A percentile compares a stretch with the other conserved stretches of the same genome.
Conservation (phyloP, 2,113 vertebrate genomes). For the Odocoileus hemionus region DNA sequence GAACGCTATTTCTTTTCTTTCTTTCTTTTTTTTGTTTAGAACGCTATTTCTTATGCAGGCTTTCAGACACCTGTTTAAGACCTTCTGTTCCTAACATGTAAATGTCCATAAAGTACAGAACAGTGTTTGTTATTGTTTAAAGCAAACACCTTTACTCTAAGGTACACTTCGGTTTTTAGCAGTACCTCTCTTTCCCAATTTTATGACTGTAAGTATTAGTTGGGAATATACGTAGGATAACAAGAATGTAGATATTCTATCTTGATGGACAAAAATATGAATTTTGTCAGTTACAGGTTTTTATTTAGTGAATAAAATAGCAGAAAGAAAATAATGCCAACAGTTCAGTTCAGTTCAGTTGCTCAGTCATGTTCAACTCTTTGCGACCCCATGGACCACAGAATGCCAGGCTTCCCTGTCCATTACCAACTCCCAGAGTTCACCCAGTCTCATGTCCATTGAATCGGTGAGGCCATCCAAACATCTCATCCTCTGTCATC, state of each 20-base stretch:
- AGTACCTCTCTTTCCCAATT: background rate
- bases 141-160: background rate
- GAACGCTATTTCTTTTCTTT: background rate
- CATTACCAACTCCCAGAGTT: background rate
- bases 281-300: background rate
- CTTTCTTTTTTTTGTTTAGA: background rate
- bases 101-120: background rate
- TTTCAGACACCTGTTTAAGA: background rate
- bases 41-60: background rate
- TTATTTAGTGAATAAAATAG: background rate
- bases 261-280: background rate
- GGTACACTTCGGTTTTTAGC: background rate
- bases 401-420: rapidly evolving
- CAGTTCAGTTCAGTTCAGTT: background rate
- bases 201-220: background rate
- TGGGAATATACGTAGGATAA: background rate
- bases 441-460: background rate
- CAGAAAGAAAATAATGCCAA: background rate
- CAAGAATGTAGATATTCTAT: slow-evolving; percentile 7
- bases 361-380: background rate
- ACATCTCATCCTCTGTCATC: background rate
- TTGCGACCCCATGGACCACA: background rate
- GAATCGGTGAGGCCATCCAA: background rate
- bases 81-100: background rate
- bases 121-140: background rate